Base-by-base conservation (phyloP, 2,888 invertebrate genomes). In the Bimastos eiseni region DNA sequence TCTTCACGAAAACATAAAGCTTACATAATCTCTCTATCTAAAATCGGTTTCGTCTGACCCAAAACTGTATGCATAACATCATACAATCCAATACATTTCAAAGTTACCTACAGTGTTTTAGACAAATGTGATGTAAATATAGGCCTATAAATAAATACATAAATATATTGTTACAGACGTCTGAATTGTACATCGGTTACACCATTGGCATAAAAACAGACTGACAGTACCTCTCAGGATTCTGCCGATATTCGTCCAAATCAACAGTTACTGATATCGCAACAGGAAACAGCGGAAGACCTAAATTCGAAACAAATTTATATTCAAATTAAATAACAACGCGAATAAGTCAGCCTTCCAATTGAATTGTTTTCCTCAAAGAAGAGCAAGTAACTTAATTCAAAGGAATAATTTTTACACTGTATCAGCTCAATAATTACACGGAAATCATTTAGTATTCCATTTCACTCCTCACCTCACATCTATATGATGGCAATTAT, bases 221-320 rank as follows among this genome's bases (percentile, higher is more conserved):
- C 70, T 4, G 30, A 70, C 11, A 5, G 6, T 86, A 86, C 86
- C 86, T 86, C 17, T 86, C 86, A 33, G 86, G 86, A 86, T 86
- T 86, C 86, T 34, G 34, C 36, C 86, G 86, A 37, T 86, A 86
- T 86, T 86, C 86, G 34, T 86, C 86, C 37, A 86, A 37, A 15
- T 86, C 86, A 8, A 86, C 86, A 24, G 36, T 13, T 37, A 86
- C 86, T 86, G 86, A 36, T 34, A 86, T 37, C 24, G 86, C 37
- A 24, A 86, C 86, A 86, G 86, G 86, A 86, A 86, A 86, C 86
- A 86, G 86, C 37, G 86, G 86, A 37, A 86, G 86, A 86, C 86
- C 86, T 86, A 8, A 37, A 36, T 36, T 36, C n/a, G 8, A 86
- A 34, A 84, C 34, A 2, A 36, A 17, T 11, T 30, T 30, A 24